These are phyloP conservation scores for Holacanthus passer DNA, from an alignment of 2,113 vertebrate genomes.

Conservation along the genomic window DNA sequence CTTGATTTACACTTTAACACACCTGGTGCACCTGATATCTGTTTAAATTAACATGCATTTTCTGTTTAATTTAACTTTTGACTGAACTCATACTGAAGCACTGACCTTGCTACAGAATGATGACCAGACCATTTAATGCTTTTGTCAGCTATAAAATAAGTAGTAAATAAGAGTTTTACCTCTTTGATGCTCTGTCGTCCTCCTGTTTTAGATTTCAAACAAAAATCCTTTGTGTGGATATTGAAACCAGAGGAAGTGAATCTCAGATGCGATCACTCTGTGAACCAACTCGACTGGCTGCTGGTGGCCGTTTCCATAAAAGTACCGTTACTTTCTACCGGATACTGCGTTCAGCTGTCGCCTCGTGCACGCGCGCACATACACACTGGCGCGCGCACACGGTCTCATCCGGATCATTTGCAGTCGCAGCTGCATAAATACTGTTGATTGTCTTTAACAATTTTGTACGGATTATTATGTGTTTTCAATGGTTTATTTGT, in stretches of 20 bases:
- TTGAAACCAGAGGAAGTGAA: conserved; percentile 16
- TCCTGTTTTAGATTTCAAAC: conserved; percentile 3
- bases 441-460: neutral
- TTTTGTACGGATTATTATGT: neutral
- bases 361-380: conserved; percentile 7
- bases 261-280: conserved; percentile 58
- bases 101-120: conserved; percentile 19
- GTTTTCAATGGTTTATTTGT: neutral
- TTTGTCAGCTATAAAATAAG: neutral
- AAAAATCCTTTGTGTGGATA: conserved; percentile 33
- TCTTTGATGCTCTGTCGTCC: conserved; percentile 29
- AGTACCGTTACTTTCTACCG: conserved; percentile 88
- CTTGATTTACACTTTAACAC: neutral
- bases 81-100: neutral
- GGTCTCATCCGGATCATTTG: conserved; percentile 14
- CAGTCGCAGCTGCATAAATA: conserved; percentile 60
- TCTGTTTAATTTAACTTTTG: neutral
- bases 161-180: conserved; percentile 34
- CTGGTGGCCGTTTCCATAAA: conserved; percentile 91
- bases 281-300: conserved; percentile 77
- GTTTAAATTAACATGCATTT: neutral
- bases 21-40: neutral
- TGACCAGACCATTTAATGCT: neutral
- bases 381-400: neutral
- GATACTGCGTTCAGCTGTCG: conserved; percentile 91